These are phyloP conservation scores for Elegia similella DNA, from an alignment of 2,888 invertebrate species.

Conservation along the genomic window DNA sequence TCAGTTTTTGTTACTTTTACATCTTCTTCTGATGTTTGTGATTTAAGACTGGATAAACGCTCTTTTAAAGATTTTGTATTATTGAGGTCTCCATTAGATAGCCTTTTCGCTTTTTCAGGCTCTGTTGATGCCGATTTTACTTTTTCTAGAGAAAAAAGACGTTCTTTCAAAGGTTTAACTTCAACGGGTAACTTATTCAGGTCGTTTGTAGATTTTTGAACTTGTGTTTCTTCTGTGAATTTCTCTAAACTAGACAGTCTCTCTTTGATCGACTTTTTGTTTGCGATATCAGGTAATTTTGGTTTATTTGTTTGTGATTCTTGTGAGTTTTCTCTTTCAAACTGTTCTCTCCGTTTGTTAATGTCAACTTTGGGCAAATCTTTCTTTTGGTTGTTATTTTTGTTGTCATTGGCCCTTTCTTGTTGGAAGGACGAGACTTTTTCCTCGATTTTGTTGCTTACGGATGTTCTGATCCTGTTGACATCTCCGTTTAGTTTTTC, in stretches of 20 bases:
- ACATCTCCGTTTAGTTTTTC: conserved; percentile 65
- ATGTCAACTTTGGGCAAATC: conserved; percentile 91
- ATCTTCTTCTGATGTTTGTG: conserved; percentile 72
- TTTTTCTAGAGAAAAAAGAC: conserved; percentile 84
- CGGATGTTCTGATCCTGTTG: conserved; percentile 72
- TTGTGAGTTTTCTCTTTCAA: conserved; percentile 85
- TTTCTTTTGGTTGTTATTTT: conserved; percentile 75
- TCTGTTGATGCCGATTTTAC: conserved; percentile 66
- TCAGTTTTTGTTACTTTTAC: conserved; percentile 59
- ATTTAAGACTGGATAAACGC: conserved; percentile 69
- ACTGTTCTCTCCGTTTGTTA: conserved; percentile 90
- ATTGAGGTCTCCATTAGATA: conserved; percentile 70
- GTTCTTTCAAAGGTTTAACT: conserved; percentile 84
- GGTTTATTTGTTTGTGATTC: conserved; percentile 75
- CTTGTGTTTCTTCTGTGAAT: conserved; percentile 79
- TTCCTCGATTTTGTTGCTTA: conserved; percentile 83
- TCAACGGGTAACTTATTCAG: conserved; percentile 80
- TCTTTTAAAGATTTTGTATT: conserved; percentile 73
- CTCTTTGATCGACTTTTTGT: conserved; percentile 87
- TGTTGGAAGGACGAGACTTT: conserved; percentile 83
- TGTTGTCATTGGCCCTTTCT: conserved; percentile 65
- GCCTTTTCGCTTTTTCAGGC: conserved; percentile 69
- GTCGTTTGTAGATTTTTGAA: conserved; percentile 71
- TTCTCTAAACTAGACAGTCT: conserved; percentile 86
- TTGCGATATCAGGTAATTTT: conserved; percentile 83